Base-by-base conservation (phyloP, 1,140 invertebrate genomes). In the Drosophila nigrodunni region DNA sequence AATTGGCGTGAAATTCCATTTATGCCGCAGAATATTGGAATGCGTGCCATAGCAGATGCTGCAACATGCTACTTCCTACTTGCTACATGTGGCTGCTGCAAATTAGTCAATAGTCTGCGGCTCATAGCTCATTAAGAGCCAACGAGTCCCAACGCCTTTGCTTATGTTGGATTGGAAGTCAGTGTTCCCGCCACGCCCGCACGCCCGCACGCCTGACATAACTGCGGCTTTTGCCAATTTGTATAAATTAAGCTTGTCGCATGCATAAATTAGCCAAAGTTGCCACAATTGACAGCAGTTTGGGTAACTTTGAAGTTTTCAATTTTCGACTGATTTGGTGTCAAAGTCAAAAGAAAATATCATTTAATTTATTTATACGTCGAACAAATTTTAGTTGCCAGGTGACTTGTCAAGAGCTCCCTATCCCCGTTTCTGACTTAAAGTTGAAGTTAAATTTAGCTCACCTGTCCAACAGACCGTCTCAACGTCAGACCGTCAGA, bases 331-430 rank as follows among this genome's bases (percentile, higher is more conserved):
- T 52, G 62, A 62, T 80, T 70, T 68, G 70, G 71, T 77, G 76
- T 79, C 78, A 82, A 69, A 69, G 72, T 81, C 35, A 75, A 80
- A 75, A 71, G 74, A 80, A 89, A 89, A 89, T 80, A 77, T 76
- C 68, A 77, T 82, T 77, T 86, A 87, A 90, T 90, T 90, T 90
- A 90, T 90, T 90, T 90, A 90, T 90, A 73, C 64, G 70, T 61
- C 64, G 75, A 80, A 47, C 37, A 37, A 30, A 39, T 62, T 54
- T 30, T 37, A 52, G 39, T 67, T 74, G 61, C 46, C 58, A 67
- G 41, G 61, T 85, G 77, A 78, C 59, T 74, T 67, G 43, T 59
- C 62, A 57, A 9, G 7, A 37, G 18, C 13, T n/a, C 46, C 44
- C 35, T 34, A 35, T 57, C 64, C 68, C 55, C 39, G 50, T 47